Evolutionary conservation across 2,797 vertebrate species (phyloP), one percentile per base, ranked within the genome.

Genomic region (Paramormyrops hopkinsi): DNA sequence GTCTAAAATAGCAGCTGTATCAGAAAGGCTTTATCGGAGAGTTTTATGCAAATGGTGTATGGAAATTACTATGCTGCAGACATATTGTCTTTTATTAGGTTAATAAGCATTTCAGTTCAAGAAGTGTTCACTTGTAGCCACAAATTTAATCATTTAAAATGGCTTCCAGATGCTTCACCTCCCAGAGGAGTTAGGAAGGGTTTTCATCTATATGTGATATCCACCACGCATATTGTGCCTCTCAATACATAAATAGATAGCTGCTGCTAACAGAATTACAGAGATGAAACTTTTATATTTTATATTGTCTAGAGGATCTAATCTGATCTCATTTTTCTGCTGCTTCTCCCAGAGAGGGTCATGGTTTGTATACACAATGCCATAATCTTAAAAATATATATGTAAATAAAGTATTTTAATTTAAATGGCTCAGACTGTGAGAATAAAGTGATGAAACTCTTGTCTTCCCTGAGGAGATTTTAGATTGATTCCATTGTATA

Each of bases 131-230:
- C 44, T 84, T 84, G 82, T 51, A 41, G 29, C 33, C 51, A 56
- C 85, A 87, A 44, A 37, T 87, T 56, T 56, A 19, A n/a, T 37
- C 53, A 87, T 87, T 87, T 56, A 84, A 51, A 84, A 51, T 84
- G 9, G 44, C 85, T 56, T 56, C 29, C 50, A 56, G 33, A 41
- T 56, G 85, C 53, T 56, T 59, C 14, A 9, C 25, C 25, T 59
- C 85, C 51, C 22, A 41, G 51, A n/a, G 14, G 85, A 25, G 33
- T 54, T 56, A 12, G 33, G 33, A 37, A 37, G 25, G 12, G 14
- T 51, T 87, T 87, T 33, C 51, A 37, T 56, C 51, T 56, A 41
- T 25, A 87, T 25, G 53, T 56, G 53, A 59, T 4, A 56, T 59
- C n/a, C 5, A 37, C 17, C 83, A 54, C 22, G 3, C 48, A 54